Base-by-base conservation (phyloP, 1,140 invertebrate species). In the Pseudomyrmex sp. region DNA sequence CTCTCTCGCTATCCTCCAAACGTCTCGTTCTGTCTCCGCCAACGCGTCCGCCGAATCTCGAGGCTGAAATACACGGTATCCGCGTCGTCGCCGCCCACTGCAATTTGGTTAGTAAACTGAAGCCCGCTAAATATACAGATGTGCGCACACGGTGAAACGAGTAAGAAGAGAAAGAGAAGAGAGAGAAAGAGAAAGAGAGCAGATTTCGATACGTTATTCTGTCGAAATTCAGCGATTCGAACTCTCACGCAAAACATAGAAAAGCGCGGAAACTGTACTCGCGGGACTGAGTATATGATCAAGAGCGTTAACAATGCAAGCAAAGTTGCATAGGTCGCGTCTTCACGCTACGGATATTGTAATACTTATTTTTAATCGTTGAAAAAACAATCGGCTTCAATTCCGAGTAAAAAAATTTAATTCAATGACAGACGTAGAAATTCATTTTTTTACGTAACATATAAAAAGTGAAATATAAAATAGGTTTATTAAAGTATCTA, bases 101-200 rank as follows among this genome's bases (percentile, higher is more conserved):
- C 73, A 87, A 74, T 75, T 90, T 88, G 68, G 84, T 84, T 87
- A 75, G 82, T 73, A 75, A 88, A 86, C 79, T 52, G 65, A 72
- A 61, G 52, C 73, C 68, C 23, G 77, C 23, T 52, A 77, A 76
- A 18, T 58, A 56, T 52, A 85, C 54, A 23, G 35, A 59, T 63
- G 44, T 9, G 13, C 26, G 18, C 15, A n/a, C 20, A 20, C 35
- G 0, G 5, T 35, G 0, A 35, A 35, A 35, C 35, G 35, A 35
- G 0, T 35, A 0, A 48, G 44, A 46, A 26, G 15, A 58, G 68
- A 48, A 15, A 50, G 20, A 20, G 44, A 62, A 48, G 35, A 69
- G 1, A 23, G 10, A 13, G 35, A 61, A 35, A 58, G n/a, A 35
- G 0, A 35, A 35, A 35, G 7, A 35, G 5, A 12, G 56, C 13